Percentiles rank a stretch among this genome's conserved stretches.
phyloP scores from a whole-genome alignment of 1,140 invertebrate species.

The Araneus ventricosus region DNA sequence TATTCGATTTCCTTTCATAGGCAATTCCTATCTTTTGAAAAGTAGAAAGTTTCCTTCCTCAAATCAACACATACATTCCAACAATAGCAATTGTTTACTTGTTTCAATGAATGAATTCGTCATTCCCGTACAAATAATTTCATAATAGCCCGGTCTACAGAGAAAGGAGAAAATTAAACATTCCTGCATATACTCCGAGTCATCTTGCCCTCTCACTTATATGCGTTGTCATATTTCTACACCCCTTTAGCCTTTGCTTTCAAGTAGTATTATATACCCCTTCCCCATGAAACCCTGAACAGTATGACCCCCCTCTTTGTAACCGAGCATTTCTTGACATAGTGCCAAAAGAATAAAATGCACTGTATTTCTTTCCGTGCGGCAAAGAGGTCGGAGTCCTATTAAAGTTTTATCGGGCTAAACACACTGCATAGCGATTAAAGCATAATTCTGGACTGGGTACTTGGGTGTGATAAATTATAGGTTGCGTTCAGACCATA shows the following conservation, averaged over 20 bases:
- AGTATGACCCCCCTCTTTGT: not conserved
- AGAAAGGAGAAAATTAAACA: slow-evolving; percentile 29
- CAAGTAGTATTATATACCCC: slow-evolving; percentile 7
- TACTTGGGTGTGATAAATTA: slow-evolving; percentile 67
- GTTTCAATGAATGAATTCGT: slow-evolving; percentile 14
- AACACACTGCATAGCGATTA: slow-evolving; percentile 56
- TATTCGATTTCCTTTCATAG: not conserved
- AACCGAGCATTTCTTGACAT: slow-evolving; percentile 54
- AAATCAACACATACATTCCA: not conserved
- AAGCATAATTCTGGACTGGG: slow-evolving; percentile 63
- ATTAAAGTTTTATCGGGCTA: slow-evolving; percentile 69
- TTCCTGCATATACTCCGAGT: not conserved
- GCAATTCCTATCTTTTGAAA: not conserved
- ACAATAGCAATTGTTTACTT: not conserved
- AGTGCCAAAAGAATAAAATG: slow-evolving; percentile 64
- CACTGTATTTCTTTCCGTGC: slow-evolving; percentile 44
- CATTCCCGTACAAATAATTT: not conserved
- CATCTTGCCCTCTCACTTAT: not conserved
- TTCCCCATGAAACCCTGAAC: not conserved
- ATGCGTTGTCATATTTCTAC: slow-evolving; percentile 12
- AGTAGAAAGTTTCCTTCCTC: not conserved
- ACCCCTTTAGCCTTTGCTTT: slow-evolving; percentile 23
- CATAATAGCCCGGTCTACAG: no score
- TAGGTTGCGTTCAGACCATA: slow-evolving; percentile 40
- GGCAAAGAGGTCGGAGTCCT: not conserved